Base-by-base conservation (phyloP, 2,113 vertebrate species). In the Mola mola region DNA sequence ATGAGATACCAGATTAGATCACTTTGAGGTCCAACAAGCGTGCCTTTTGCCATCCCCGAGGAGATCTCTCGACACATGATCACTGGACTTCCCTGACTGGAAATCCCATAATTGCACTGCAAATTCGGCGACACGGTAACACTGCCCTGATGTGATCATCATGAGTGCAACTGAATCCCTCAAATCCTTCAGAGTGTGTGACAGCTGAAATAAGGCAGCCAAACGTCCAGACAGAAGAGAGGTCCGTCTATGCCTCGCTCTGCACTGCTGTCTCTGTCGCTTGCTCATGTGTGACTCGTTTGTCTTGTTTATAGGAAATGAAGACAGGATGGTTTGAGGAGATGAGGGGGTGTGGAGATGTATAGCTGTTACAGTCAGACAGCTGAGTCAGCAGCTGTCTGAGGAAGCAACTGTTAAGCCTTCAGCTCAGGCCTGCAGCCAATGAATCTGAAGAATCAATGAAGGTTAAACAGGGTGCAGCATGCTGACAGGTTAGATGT, bases 371-470 rank as follows among this genome's bases (percentile, higher is more conserved):
- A 83, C 80, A 29, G 56, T 74, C 79, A 85, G 56, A 72, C 72
- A 85, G 85, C 80, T 89, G 84, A 90, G 70, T 89, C 86, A 84
- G 82, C 86, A 84, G 82, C 79, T 69, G 74, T 84, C 69, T 86
- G 53, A 55, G 67, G 66, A 85, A 66, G 51, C 72, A 78, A 78
- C 83, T 74, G 83, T 81, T 78, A 83, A 51, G 40, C 56, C 60
- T 46, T 50, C 46, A 41, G 33, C 20, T 70, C 38, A 50, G 69
- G 63, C 29, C 19, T 1, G 24, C 62, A 56, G 73, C 76, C 78
- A 78, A 58, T 83, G 63, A 56, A 67, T 72, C 42, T 51, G 21
- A 6, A 68, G 52, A 55, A 83, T 77, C 33, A 28, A 79, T 85
- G 66, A 51, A 26, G 12, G 33, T 52, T 40, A 46, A 38, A 17